Base-by-base conservation (phyloP, 2,888 invertebrate genomes). In the Euphydryas editha region DNA sequence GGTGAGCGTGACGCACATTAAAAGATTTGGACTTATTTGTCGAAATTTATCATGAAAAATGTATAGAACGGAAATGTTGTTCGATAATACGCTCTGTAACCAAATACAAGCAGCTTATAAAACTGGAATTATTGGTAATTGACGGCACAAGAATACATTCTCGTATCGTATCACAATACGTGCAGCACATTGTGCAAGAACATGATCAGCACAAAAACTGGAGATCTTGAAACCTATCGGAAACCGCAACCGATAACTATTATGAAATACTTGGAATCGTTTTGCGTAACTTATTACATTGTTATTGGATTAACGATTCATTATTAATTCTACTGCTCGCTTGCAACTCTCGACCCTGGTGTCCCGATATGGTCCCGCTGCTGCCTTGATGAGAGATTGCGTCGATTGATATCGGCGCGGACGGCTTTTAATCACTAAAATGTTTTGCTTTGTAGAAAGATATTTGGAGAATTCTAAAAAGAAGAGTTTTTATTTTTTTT, bases 1-100 rank as follows among this genome's bases (percentile, higher is more conserved):
- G 69, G 72, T 69, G 62, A 72, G 64, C 56, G 37, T 67, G 64
- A 67, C 67, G 64, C 60, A 72, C 51, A 62, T 63, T 36, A 56
- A 62, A 57, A 62, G 65, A 64, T 49, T 57, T 54, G 39, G 64
- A 20, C 67, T 59, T 59, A 56, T 62, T 60, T 21, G 49, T 21
- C 37, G 59, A 17, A 60, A 57, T 64, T 20, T 65, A 60, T 56
- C 51, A 57, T 67, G 58, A 62, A 69, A n/a, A 61, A 57, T 59
- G 65, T 49, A 46, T 57, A 51, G 49, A 64, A 15, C 42, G 42
- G 36, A 49, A 36, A 47, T 8, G 30, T 15, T 36, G 56, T 56
- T 13, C 56, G 37, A 55, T 56, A 30, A 15, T 1, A 20, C 24
- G 20, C 54, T n/a, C 17, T 10, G 5, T 30, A 17, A 54, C 54